Conservation (phyloP, 2,797 vertebrate genomes). For the Novumbra hubbsi region DNA sequence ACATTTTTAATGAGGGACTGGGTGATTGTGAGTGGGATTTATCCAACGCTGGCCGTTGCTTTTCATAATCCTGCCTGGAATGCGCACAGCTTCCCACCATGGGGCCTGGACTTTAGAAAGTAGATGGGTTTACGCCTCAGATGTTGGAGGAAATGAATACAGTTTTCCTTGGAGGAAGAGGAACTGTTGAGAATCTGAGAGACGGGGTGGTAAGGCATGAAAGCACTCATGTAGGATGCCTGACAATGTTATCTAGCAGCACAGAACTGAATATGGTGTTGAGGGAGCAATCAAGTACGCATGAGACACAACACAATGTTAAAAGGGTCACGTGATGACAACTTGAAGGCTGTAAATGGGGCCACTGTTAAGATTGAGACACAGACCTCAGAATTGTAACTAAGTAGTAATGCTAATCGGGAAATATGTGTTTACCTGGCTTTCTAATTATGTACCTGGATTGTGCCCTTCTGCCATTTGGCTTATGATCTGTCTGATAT, state of each 20-base stretch:
- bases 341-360: conserved; percentile 21
- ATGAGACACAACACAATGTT: conserved; percentile 19
- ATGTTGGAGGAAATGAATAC: conserved; percentile 27
- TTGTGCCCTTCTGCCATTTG: conserved; percentile 31
- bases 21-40: conserved; percentile 49
- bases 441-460: conserved; percentile 53
- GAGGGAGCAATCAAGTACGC: conserved; percentile 21
- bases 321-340: conserved; percentile 1
- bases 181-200: conserved; percentile 12
- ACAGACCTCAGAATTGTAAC: conserved; percentile 28
- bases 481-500: conserved; percentile 10
- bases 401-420: conserved; percentile 57
- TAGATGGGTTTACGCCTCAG: conserved; percentile 24
- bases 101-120: conserved; percentile 26
- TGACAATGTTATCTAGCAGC: conserved; percentile 15
- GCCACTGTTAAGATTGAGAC: conserved; percentile 36
- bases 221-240: background rate
- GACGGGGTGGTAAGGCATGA: background rate
- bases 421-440: conserved; percentile 36
- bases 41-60: conserved; percentile 41
- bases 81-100: conserved; percentile 54
- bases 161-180: conserved; percentile 31
- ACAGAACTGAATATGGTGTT: background rate
- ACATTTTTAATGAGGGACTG: conserved; percentile 75
- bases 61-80: conserved; percentile 72